These are phyloP conservation scores for Orthochromis malagaraziensis DNA, from an alignment of 2,113 vertebrate genomes.

Conservation along the genomic window DNA sequence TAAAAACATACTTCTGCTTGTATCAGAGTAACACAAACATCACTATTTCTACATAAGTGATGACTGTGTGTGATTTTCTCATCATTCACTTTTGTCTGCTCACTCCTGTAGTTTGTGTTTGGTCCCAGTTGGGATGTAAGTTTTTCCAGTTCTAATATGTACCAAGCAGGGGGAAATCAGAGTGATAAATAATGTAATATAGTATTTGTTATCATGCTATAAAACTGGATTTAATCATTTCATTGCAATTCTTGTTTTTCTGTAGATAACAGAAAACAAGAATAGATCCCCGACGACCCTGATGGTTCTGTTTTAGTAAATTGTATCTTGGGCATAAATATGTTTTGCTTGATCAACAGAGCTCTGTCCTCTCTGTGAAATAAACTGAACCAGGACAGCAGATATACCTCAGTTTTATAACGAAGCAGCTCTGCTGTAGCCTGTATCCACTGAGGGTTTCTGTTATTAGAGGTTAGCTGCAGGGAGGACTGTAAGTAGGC, in stretches of 20 bases:
- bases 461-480: background rate
- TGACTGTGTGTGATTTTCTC: background rate
- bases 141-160: background rate
- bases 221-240: background rate
- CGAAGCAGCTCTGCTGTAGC: background rate
- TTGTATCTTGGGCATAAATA: background rate
- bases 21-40: background rate
- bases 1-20: background rate
- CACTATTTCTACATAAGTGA: background rate
- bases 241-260: background rate
- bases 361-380: background rate
- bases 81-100: background rate
- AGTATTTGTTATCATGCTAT: background rate
- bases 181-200: background rate
- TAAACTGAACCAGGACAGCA: background rate
- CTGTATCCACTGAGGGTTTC: background rate
- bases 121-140: background rate
- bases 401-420: background rate
- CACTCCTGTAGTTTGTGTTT: background rate
- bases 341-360: background rate
- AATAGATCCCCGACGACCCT: fast-evolving
- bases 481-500: background rate
- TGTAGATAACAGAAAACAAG: background rate
- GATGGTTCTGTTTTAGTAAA: background rate
- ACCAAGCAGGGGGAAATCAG: background rate